Evolutionary conservation across 2,888 invertebrate genomes (phyloP).

Genomic region (Pelosia muscerda): DNA sequence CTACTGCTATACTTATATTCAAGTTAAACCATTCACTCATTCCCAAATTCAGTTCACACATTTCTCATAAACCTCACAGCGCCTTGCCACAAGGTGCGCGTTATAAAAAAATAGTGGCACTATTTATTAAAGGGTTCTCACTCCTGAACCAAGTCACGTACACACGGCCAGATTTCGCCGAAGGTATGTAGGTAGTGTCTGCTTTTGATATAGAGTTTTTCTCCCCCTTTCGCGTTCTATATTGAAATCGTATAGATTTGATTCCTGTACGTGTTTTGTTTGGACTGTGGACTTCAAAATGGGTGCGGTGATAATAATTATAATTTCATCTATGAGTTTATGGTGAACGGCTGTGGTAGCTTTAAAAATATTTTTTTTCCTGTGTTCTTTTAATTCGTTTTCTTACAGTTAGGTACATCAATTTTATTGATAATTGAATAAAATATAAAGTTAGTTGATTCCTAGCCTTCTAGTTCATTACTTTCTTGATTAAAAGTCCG

Average conservation of each 20-base stretch:
- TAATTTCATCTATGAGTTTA: neutral
- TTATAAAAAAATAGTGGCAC: constrained; percentile 79
- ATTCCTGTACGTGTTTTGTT: constrained; percentile 55
- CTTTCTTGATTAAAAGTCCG: too few species aligned
- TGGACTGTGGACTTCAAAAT: constrained; percentile 14
- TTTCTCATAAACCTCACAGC: constrained; percentile 71
- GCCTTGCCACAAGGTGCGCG: constrained; percentile 77
- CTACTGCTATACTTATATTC: neutral
- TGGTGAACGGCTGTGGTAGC: neutral
- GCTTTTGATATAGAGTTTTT: constrained; percentile 80
- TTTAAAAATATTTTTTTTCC: neutral
- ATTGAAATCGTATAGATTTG: constrained; percentile 77
- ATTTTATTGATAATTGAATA: too few species aligned
- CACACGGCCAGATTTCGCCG: constrained; percentile 75
- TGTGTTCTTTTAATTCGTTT: neutral
- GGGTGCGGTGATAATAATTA: neutral
- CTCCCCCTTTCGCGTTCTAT: constrained; percentile 62
- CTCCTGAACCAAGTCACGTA: constrained; percentile 73
- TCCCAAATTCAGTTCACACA: constrained; percentile 75
- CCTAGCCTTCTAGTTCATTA: too few species aligned
- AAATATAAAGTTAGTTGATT: too few species aligned
- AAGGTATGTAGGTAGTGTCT: constrained; percentile 61
- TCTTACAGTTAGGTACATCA: too few species aligned
- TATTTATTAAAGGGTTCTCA: constrained; percentile 81
- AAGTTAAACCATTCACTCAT: constrained; percentile 31